Conservation (phyloP, 2,888 invertebrate species). For the Vannuccia rotundouncinata region DNA sequence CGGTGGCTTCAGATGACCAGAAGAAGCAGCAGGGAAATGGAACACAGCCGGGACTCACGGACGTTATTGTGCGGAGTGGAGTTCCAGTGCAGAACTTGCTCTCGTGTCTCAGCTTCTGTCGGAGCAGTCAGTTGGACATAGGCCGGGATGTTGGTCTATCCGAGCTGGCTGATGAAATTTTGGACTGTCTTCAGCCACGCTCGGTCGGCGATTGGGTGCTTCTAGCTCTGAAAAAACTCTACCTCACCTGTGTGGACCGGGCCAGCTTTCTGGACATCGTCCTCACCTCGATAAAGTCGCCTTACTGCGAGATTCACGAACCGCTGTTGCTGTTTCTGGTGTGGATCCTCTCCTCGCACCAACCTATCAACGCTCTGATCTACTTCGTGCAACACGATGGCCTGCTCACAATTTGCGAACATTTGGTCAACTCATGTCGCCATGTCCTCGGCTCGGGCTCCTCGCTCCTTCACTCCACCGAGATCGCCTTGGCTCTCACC, state of each 20-base stretch:
- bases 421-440: background rate
- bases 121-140: background rate
- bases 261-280: background rate
- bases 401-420: background rate
- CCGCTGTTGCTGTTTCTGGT: constrained; percentile 14
- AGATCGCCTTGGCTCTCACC: background rate
- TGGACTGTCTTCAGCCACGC: constrained; percentile 3
- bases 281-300: background rate
- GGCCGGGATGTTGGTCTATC: background rate
- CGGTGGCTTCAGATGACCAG: background rate
- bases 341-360: constrained; percentile 9
- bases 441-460: background rate
- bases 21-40: background rate
- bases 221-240: constrained; percentile 9
- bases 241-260: background rate
- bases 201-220: constrained; percentile 26
- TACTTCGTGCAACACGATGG: constrained; percentile 23
- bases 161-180: background rate
- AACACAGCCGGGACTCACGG: background rate
- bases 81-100: background rate
- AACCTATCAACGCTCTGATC: background rate
- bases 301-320: constrained; percentile 23
- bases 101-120: background rate
- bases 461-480: background rate
- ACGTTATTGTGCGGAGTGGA: background rate